Evolutionary conservation across 1,140 invertebrate species (phyloP), one percentile per base, ranked within the genome.

Genomic region (Zaprionus davidi): DNA sequence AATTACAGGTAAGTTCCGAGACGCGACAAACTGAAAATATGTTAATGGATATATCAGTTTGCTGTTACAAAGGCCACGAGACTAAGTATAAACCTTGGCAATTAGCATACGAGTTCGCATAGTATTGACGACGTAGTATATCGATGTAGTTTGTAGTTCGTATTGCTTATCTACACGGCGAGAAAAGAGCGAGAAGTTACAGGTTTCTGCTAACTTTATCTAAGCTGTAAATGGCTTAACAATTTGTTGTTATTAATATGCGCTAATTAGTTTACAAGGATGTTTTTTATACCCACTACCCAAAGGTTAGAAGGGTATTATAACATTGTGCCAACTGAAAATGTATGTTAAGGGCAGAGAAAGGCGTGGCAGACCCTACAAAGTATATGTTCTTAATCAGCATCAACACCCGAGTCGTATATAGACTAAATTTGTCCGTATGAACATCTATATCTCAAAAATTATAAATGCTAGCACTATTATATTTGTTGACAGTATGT

Each of bases 1-100:
- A 34, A 9, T 83, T 83, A 24, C 65, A 83, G 81, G 81, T 83
- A 83, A 83, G 81, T 83, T 76, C 24, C 31, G 58, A 60, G 1
- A 36, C 3, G 13, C 17, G 17, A 49, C 36, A 34, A n/a, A 28
- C 41, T 46, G 28, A 11, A 49, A 44, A 9, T 46, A 53, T 22
- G 17, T 31, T 13, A 71, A 34, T n/a, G 22, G 44, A 36, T 20
- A 26, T 51, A 51, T 28, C 13, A 22, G 5, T 51, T 44, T n/a
- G 38, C 38, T n/a, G 24, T 49, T 46, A 28, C 38, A 49, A 26
- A 49, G 59, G 41, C 41, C 46, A 12, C 46, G 2, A 15, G 24
- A 31, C 38, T 64, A 64, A 64, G 17, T 31, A 34, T 26, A 64
- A 53, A 53, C 60, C 62, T 65, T 65, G 62, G 24, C 63, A 38